Evolutionary conservation across 1,140 invertebrate genomes (phyloP).

Genomic region (Piezodorus guildinii): DNA sequence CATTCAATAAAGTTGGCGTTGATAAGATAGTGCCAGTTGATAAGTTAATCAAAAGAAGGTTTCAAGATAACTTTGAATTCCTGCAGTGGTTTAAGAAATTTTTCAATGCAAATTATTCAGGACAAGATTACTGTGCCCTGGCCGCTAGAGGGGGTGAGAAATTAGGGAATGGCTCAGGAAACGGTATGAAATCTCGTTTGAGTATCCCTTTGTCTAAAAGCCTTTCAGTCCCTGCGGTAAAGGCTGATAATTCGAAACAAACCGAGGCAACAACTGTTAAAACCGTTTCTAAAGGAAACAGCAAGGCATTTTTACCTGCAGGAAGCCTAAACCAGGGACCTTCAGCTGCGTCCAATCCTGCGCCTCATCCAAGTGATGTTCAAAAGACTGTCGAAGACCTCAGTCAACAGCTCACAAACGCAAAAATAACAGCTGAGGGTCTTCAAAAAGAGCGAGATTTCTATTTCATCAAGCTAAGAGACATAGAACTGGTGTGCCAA

Average conservation of each 20-base stretch:
- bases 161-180: slow-evolving; percentile 51
- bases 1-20: slow-evolving; percentile 93
- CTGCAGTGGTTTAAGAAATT: slow-evolving; percentile 99
- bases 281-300: not conserved
- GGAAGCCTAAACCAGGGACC: not conserved
- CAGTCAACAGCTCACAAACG: slow-evolving; percentile 56
- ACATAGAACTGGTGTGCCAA: slow-evolving; percentile 97
- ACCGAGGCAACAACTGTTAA: not conserved
- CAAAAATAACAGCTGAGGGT: slow-evolving; percentile 81
- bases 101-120: slow-evolving; percentile 94
- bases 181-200: too few relatives aligned
- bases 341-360: not conserved
- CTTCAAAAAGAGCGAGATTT: slow-evolving; percentile 97
- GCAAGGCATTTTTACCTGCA: not conserved
- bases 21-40: slow-evolving; percentile 95
- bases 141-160: slow-evolving; percentile 69
- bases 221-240: not conserved
- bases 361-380: not conserved
- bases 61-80: slow-evolving; percentile 98
- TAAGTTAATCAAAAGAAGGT: slow-evolving; percentile 83
- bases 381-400: not conserved
- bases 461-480: slow-evolving; percentile 94
- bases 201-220: not conserved
- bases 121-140: slow-evolving; percentile 81
- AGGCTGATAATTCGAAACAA: not conserved